Base-by-base conservation (phyloP, 1,140 invertebrate genomes). In the Solenopsis invicta region DNA sequence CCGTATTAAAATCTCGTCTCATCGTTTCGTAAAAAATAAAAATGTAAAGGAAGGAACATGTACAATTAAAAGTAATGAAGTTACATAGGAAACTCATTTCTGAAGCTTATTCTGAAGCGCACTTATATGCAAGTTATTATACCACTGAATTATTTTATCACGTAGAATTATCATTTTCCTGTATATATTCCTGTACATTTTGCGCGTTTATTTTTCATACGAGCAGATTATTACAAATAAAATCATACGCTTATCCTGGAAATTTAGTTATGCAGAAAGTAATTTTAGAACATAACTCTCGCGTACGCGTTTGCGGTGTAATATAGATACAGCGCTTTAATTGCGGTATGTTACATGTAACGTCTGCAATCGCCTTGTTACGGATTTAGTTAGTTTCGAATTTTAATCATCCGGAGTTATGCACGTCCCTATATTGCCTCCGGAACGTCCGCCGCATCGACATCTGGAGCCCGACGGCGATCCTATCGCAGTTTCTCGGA, bases 351-450 rank as follows among this genome's bases (percentile, higher is more conserved):
- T 82, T 72, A 82, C 67, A 61, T 45, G 16, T 41, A 61, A 56
- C 78, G 21, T 71, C 50, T 41, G 67, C 54, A 59, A 82, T 71
- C 67, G 37, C 61, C 76, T 66, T 66, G 59, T 67, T 78, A 78
- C 61, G 61, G 59, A 78, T 78, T 78, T 66, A 78, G 56, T 62
- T 77, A 56, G 41, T 78, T 66, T 61, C n/a, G 76, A 78, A 78
- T 78, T 78, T 82, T 82, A 82, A 82, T 71, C 67, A 61, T 16
- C n/a, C 37, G n/a, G 13, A 69, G 78, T 74, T 82, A 52, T 54
- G 64, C 64, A 82, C 67, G n/a, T 74, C 13, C 4, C 50, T 82
- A 72, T 72, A 82, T 82, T 82, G 52, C 21, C 5, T 45, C 9
- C 37, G 18, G 50, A 10, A 72, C 21, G 9, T 16, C 52, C 48